Evolutionary conservation across 2,888 invertebrate genomes (phyloP).

Genomic region (Gymnoscelis rufifasciata): DNA sequence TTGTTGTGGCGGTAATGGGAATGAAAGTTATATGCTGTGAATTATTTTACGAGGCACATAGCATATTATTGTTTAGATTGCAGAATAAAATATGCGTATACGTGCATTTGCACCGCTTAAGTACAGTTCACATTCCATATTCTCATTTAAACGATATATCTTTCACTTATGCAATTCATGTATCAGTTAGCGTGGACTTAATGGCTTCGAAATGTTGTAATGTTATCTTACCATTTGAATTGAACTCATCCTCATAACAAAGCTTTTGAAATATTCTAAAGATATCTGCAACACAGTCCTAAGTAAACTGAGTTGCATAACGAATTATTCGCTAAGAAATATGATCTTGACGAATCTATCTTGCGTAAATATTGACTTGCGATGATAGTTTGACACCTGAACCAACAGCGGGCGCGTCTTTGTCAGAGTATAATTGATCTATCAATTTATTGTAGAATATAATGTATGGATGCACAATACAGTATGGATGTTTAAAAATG

Average conservation of each 20-base stretch:
- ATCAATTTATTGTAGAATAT: slow-evolving; percentile 4
- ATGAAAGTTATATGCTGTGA: slow-evolving; percentile 11
- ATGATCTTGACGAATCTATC: slow-evolving; percentile 55
- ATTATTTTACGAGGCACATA: slow-evolving; percentile 10
- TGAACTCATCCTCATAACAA: slow-evolving; percentile 5
- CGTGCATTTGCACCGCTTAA: neutral
- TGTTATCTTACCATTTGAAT: slow-evolving; percentile 4
- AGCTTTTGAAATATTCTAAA: slow-evolving; percentile 13
- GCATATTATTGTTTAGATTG: slow-evolving; percentile 13
- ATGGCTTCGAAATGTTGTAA: neutral
- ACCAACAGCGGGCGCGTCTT: slow-evolving; percentile 44
- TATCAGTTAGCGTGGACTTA: no score
- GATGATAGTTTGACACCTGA: slow-evolving; percentile 69
- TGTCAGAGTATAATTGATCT: slow-evolving; percentile 9
- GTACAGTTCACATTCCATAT: no score
- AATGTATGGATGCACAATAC: no score
- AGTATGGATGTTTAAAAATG: no score
- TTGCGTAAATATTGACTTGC: slow-evolving; percentile 58
- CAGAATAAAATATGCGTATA: slow-evolving; percentile 9
- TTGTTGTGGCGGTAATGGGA: slow-evolving; percentile 7
- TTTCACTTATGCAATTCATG: no score
- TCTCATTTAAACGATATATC: no score
- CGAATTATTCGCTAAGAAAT: slow-evolving; percentile 62
- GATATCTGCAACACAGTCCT: slow-evolving; percentile 43
- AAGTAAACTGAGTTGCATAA: slow-evolving; percentile 66